phyloP scores from a whole-genome alignment of 2,113 vertebrate genomes.

The Pygoscelis adeliae region DNA sequence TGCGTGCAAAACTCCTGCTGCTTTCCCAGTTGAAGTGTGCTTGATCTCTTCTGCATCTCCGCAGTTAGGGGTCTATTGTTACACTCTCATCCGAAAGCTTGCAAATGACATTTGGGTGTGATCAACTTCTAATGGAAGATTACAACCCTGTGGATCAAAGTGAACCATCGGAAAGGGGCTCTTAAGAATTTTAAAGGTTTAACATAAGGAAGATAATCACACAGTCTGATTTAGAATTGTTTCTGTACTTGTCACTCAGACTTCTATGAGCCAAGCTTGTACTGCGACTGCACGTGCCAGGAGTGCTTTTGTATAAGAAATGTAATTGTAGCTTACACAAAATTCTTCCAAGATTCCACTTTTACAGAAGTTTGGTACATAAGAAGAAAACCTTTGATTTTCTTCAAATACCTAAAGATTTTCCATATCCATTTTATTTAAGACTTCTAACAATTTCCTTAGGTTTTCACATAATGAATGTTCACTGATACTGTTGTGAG shows the following conservation, averaged over 20 bases:
- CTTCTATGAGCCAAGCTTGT: not conserved
- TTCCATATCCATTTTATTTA: not conserved
- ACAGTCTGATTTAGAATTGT: slow-evolving; percentile 60
- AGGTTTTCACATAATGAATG: not conserved
- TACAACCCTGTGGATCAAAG: slow-evolving; percentile 70
- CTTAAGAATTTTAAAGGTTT: slow-evolving; percentile 68
- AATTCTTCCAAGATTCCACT: not conserved
- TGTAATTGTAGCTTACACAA: not conserved
- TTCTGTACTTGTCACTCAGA: slow-evolving; percentile 52
- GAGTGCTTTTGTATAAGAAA: not conserved
- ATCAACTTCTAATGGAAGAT: slow-evolving; percentile 67
- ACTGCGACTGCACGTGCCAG: not conserved
- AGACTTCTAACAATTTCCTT: not conserved
- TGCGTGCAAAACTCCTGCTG: slow-evolving; percentile 33
- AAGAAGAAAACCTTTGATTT: not conserved
- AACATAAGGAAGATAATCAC: slow-evolving; percentile 69
- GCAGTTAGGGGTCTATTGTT: slow-evolving; percentile 65
- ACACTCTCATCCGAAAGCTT: slow-evolving; percentile 60
- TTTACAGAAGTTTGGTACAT: not conserved
- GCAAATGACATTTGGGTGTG: slow-evolving; percentile 70
- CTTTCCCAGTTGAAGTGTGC: slow-evolving; percentile 52
- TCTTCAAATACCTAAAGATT: not conserved
- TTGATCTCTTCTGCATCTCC: slow-evolving; percentile 63
- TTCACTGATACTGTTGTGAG: not conserved
- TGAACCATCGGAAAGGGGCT: slow-evolving; percentile 33